Conservation (phyloP, 1,140 invertebrate species). For the Callitettix versicolor region DNA sequence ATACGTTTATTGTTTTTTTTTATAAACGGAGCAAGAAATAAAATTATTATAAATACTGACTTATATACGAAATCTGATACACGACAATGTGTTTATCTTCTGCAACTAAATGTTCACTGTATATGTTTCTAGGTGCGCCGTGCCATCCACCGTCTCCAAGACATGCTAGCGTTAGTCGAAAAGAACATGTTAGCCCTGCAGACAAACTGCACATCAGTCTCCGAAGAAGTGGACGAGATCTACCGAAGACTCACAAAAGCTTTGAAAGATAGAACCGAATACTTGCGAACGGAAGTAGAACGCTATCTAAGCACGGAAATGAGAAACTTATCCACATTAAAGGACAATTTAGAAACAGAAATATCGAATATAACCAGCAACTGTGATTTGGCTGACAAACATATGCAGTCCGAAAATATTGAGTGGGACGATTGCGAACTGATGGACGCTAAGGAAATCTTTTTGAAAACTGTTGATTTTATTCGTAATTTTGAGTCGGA, state of each 20-base stretch:
- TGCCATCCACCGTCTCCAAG: constrained; percentile 75
- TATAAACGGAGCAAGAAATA: no score
- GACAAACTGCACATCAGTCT: constrained; percentile 71
- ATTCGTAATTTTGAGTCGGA: constrained; percentile 89
- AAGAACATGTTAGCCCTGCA: constrained; percentile 75
- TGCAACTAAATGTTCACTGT: no score
- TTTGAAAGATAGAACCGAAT: constrained; percentile 81
- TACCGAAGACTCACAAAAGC: constrained; percentile 80
- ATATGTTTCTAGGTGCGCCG: constrained; percentile 49
- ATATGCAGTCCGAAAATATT: constrained; percentile 63
- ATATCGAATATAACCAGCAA: constrained; percentile 87
- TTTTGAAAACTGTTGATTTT: constrained; percentile 87
- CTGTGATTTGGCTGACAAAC: constrained; percentile 91
- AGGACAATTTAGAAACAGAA: constrained; percentile 86
- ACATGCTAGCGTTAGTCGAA: constrained; percentile 69
- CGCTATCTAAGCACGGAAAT: constrained; percentile 74
- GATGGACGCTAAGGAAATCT: constrained; percentile 89
- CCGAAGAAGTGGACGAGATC: constrained; percentile 88
- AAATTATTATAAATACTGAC: no score
- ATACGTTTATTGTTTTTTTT: no score
- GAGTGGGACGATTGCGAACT: constrained; percentile 81
- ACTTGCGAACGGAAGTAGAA: constrained; percentile 79
- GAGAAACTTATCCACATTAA: constrained; percentile 64
- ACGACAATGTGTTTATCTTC: no score
- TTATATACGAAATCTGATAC: no score